Conservation (phyloP, 2,797 vertebrate species). For the Peromyscus eremicus region DNA sequence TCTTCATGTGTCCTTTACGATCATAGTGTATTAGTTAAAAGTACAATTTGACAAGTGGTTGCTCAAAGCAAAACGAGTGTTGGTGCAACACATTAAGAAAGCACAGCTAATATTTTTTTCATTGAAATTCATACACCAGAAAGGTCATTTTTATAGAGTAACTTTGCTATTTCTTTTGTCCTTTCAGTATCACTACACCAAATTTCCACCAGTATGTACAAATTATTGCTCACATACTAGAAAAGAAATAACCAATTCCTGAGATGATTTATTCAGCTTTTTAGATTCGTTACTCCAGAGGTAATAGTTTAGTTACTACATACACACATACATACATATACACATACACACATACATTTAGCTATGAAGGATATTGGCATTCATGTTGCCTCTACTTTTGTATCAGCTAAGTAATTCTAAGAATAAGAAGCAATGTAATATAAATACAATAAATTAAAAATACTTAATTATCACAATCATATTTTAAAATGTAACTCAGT, state of each 20-base stretch:
- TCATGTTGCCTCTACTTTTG: neutral
- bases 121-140: neutral
- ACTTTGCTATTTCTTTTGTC: neutral
- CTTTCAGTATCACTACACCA: neutral
- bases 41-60: neutral
- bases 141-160: neutral
- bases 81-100: neutral
- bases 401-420: neutral
- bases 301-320: neutral
- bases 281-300: neutral
- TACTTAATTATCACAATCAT: neutral
- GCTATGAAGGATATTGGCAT: neutral
- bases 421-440: neutral
- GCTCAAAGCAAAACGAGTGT: neutral
- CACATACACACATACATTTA: neutral
- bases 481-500: neutral
- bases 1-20: neutral
- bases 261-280: neutral
- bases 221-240: neutral
- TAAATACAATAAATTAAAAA: conserved; percentile 11
- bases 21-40: conserved; percentile 47
- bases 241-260: conserved; percentile 17
- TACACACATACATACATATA: neutral
- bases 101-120: neutral
- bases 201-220: conserved; percentile 13